Evolutionary conservation across 2,888 invertebrate species (phyloP).

Genomic region (Acanthosepion esculentum): DNA sequence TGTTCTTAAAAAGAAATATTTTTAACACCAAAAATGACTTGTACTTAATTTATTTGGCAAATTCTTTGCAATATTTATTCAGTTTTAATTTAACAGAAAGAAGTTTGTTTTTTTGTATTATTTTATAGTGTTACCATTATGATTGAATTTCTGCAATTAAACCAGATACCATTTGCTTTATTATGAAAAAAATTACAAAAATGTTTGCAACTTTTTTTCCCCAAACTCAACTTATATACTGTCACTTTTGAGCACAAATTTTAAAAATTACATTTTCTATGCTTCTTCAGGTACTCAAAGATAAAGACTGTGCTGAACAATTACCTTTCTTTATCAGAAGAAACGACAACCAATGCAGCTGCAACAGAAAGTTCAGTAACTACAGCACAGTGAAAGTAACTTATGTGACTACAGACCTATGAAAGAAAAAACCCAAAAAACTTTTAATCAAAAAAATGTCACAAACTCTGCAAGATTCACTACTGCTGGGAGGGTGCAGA

Average conservation of each 20-base stretch:
- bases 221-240: neutral
- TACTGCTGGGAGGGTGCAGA: neutral
- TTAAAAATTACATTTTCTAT: neutral
- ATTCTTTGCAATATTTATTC: too few species aligned
- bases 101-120: too few species aligned
- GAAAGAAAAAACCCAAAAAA: neutral
- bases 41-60: too few species aligned
- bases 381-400: constrained; percentile 6
- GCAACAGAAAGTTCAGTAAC: neutral
- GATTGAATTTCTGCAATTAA: too few species aligned
- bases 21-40: too few species aligned
- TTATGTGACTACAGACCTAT: neutral
- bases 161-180: neutral
- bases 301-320: constrained; percentile 33
- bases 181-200: neutral
- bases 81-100: too few species aligned
- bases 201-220: neutral
- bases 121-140: too few species aligned
- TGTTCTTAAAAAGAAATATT: too few species aligned
- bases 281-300: constrained; percentile 24
- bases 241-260: neutral
- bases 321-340: neutral
- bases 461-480: neutral
- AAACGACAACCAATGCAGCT: neutral
- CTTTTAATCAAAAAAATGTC: neutral